Evolutionary conservation across 2,797 vertebrate species (phyloP), one percentile per base, ranked within the genome.

Genomic region (Anguilla marmorata): DNA sequence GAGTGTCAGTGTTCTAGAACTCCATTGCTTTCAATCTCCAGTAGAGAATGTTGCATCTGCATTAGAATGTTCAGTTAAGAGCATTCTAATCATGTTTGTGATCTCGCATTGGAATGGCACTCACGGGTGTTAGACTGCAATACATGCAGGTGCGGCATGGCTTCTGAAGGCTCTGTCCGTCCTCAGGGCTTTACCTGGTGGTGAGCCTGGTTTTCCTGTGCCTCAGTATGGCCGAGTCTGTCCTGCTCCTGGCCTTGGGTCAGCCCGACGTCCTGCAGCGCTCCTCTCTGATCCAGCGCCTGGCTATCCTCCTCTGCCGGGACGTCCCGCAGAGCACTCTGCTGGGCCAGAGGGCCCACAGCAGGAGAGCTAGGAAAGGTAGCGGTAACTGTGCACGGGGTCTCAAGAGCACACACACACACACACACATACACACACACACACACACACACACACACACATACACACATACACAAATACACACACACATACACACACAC

Each of bases 101-200:
- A 41, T 41, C 37, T 41, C 2, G 37, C 37, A 41, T 41, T 41
- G 37, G 37, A 41, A 41, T 41, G 1, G 37, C 37, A 41, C 37
- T 41, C 37, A 41, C 37, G 37, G 37, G 58, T 63, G 58, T 63
- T 19, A 24, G 21, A 63, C 14, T 63, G 56, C 3, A 63, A 2
- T 16, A 19, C 21, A 19, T 63, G 58, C 58, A 63, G 58, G 58
- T 19, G 16, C 3, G 1, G 58, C 21, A 4, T 63, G 56, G 9
- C 19, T 63, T 21, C 58, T 63, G 58, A 21, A 63, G 12, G 87
- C 2, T 41, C 37, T 76, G 54, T 85, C 4, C 14, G 12, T 54
- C 41, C 16, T n/a, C 74, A 90, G 89, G 89, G 41, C 60, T 90
- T 19, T 90, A 90, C 27, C 86, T 90, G 86, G 89, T 90, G 88